Evolutionary conservation across 1,140 invertebrate genomes (phyloP).

Genomic region (Bicyclus anynana): DNA sequence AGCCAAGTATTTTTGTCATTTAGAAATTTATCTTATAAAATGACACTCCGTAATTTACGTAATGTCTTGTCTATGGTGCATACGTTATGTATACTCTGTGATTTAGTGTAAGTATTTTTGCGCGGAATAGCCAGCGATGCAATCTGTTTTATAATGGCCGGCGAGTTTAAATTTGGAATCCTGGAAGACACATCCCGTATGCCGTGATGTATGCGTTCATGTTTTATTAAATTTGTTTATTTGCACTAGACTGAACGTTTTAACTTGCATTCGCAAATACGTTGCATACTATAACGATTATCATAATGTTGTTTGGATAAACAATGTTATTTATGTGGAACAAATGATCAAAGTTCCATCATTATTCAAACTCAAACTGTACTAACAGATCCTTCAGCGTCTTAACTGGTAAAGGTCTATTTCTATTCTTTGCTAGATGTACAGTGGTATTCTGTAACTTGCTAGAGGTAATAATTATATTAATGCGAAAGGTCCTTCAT

Average conservation of each 20-base stretch:
- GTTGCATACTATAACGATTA: neutral
- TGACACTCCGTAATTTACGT: too few relatives aligned
- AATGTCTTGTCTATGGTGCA: neutral
- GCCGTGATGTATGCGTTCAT: slow-evolving; percentile 36
- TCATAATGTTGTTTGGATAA: neutral
- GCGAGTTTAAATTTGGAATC: slow-evolving; percentile 58
- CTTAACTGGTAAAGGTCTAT: too few relatives aligned
- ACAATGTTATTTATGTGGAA: neutral
- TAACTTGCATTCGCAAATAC: slow-evolving; percentile 1
- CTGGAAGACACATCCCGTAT: slow-evolving; percentile 43
- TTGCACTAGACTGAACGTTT: slow-evolving; percentile 17
- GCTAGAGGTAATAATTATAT: too few relatives aligned
- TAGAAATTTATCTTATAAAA: too few relatives aligned
- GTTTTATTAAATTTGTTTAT: slow-evolving; percentile 41
- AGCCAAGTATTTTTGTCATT: too few relatives aligned
- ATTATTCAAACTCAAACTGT: neutral
- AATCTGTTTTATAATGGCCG: slow-evolving; percentile 51
- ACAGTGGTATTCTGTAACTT: too few relatives aligned
- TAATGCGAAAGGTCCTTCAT: too few relatives aligned
- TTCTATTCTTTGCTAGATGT: too few relatives aligned
- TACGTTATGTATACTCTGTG: neutral
- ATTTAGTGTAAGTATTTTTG: slow-evolving; percentile 28
- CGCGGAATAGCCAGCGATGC: slow-evolving; percentile 37
- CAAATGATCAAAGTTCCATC: neutral
- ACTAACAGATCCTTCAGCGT: too few relatives aligned